A percentile compares a stretch with the other conserved stretches of the same genome.
These are phyloP conservation scores for Hydrolagus colliei DNA, from an alignment of 2,797 vertebrate genomes.

Conservation along the genomic window DNA sequence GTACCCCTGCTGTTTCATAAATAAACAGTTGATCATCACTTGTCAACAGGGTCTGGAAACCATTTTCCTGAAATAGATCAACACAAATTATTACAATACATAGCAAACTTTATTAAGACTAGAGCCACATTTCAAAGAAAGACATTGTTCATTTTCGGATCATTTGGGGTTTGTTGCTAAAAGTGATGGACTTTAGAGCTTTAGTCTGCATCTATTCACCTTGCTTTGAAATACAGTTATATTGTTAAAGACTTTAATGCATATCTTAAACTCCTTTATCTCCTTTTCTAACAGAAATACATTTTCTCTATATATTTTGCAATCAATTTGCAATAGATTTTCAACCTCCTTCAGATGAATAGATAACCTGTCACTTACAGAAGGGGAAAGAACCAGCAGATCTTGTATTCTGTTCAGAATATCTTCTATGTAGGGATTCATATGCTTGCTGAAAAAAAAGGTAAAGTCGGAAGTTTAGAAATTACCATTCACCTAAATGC, in stretches of 20 bases:
- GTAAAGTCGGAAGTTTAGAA: background rate
- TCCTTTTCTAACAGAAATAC: too few relatives aligned
- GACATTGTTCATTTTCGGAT: too few relatives aligned
- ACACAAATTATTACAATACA: background rate
- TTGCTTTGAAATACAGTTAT: too few relatives aligned
- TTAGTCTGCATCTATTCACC: too few relatives aligned
- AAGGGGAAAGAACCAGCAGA: conserved; percentile 80
- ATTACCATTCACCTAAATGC: background rate
- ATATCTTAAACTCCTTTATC: too few relatives aligned
- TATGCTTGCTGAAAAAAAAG: conserved; percentile 77
- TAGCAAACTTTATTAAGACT: background rate
- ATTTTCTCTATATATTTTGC: too few relatives aligned
- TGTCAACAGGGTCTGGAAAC: conserved; percentile 78
- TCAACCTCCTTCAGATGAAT: background rate
- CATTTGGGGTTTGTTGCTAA: too few relatives aligned
- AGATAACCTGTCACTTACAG: conserved; percentile 60
- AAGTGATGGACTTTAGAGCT: too few relatives aligned
- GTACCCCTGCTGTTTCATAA: conserved; percentile 87
- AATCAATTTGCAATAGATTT: background rate
- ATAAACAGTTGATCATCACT: conserved; percentile 96
- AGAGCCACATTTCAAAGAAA: background rate
- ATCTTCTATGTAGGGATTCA: conserved; percentile 90
- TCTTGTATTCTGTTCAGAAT: conserved; percentile 92
- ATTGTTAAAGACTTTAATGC: too few relatives aligned
- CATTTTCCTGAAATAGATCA: conserved; percentile 74